Conservation (phyloP, 2,113 vertebrate genomes). For the Halcyon senegalensis region DNA sequence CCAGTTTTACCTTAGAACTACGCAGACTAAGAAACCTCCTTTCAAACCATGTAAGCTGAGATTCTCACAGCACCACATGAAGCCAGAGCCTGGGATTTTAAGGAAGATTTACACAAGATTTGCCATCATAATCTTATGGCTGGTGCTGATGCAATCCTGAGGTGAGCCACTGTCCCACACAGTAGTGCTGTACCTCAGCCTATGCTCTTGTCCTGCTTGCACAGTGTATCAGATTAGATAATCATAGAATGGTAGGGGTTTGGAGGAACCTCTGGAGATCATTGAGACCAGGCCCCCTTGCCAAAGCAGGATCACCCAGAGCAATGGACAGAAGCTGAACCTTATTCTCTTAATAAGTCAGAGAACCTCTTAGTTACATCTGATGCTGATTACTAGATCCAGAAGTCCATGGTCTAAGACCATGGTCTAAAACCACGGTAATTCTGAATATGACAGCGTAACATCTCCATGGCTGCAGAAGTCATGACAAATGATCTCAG, state of each 20-base stretch:
- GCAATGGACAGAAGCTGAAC: not conserved
- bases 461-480: not conserved
- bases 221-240: not conserved
- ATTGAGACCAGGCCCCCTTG: too few relatives aligned
- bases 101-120: not conserved
- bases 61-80: not conserved
- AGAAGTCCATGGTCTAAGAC: not conserved
- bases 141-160: not conserved
- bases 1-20: not conserved
- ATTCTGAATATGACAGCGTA: too few relatives aligned
- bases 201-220: not conserved
- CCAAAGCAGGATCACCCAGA: too few relatives aligned
- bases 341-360: not conserved
- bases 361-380: not conserved
- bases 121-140: accelerated
- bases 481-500: not conserved
- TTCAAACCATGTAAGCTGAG: not conserved
- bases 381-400: not conserved
- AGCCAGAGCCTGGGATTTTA: not conserved
- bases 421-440: not conserved
- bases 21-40: not conserved
- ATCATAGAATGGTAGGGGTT: too few relatives aligned
- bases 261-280: too few relatives aligned
- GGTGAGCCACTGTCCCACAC: not conserved
- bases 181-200: not conserved